Conservation (phyloP, 2,113 vertebrate species). For the Redunca redunca region DNA sequence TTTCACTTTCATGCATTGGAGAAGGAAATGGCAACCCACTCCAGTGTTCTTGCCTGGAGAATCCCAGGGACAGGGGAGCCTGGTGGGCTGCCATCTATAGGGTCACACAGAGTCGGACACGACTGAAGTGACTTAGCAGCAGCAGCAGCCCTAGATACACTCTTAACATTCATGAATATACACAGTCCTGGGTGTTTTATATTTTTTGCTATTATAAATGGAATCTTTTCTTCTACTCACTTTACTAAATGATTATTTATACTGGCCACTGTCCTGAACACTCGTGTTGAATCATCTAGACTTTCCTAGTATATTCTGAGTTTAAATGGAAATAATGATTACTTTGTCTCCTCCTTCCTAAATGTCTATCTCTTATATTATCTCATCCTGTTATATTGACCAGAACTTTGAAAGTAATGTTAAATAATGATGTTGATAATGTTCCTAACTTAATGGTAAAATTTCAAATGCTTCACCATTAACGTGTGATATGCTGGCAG, state of each 20-base stretch:
- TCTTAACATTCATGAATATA: neutral
- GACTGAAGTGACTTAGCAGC: too few relatives aligned
- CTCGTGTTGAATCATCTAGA: neutral
- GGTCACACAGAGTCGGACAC: too few relatives aligned
- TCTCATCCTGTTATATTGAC: neutral
- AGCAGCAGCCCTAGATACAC: neutral
- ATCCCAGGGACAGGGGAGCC: too few relatives aligned
- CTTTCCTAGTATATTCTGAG: neutral
- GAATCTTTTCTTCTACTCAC: neutral
- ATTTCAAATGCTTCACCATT: neutral
- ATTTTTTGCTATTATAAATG: neutral
- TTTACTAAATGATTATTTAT: neutral
- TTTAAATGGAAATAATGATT: neutral
- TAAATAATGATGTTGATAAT: neutral
- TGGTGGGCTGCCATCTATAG: rapidly evolving
- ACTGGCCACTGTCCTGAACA: neutral
- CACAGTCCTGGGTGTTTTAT: neutral
- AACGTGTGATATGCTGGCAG: neutral
- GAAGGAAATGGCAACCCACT: too few relatives aligned
- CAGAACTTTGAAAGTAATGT: neutral
- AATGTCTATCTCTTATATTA: neutral
- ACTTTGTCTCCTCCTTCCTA: neutral
- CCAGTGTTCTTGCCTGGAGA: too few relatives aligned
- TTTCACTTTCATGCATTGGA: too few relatives aligned
- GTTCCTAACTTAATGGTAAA: neutral